A percentile compares a stretch with the other conserved stretches of the same genome.
These are phyloP conservation scores for Psilanteris sp. DNA, from an alignment of 1,140 invertebrate species.

Conservation along the genomic window DNA sequence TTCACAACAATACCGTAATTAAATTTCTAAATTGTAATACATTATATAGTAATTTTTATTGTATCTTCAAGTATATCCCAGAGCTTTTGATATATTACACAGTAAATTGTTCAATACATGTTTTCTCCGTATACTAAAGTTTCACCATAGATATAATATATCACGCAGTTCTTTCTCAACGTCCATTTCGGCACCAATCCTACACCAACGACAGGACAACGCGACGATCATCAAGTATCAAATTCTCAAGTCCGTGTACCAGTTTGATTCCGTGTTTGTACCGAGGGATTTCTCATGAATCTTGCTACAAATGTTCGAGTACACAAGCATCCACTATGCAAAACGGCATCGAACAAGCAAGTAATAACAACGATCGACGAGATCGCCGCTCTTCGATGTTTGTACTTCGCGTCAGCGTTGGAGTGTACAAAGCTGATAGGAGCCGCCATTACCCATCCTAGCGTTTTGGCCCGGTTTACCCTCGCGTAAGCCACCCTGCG, in stretches of 20 bases:
- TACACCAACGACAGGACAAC: too few relatives aligned
- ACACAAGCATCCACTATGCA: conserved; percentile 17
- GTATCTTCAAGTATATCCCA: too few relatives aligned
- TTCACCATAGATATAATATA: too few relatives aligned
- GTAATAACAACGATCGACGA: conserved; percentile 32
- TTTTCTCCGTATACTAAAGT: too few relatives aligned
- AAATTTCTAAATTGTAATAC: too few relatives aligned
- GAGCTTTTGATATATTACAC: too few relatives aligned
- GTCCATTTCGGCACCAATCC: too few relatives aligned
- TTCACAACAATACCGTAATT: too few relatives aligned
- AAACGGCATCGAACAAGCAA: conserved; percentile 38
- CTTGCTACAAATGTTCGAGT: conserved; percentile 12
- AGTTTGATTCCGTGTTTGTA: conserved; percentile 9
- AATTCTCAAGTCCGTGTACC: not conserved
- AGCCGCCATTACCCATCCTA: conserved; percentile 51
- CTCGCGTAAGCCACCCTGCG: conserved; percentile 34
- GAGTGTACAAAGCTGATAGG: conserved; percentile 52
- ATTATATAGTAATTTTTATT: too few relatives aligned
- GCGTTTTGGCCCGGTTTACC: conserved; percentile 38
- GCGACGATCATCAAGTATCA: conserved; percentile 2
- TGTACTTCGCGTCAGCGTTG: conserved; percentile 39
- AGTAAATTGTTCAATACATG: too few relatives aligned
- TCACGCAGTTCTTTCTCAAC: too few relatives aligned
- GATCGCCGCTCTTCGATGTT: conserved; percentile 14
- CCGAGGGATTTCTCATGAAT: conserved; percentile 1